A percentile compares a stretch with the other conserved stretches of the same genome.
These are phyloP conservation scores for Apistogramma diplotaenia DNA, from an alignment of 2,113 vertebrate genomes.

Conservation along the genomic window DNA sequence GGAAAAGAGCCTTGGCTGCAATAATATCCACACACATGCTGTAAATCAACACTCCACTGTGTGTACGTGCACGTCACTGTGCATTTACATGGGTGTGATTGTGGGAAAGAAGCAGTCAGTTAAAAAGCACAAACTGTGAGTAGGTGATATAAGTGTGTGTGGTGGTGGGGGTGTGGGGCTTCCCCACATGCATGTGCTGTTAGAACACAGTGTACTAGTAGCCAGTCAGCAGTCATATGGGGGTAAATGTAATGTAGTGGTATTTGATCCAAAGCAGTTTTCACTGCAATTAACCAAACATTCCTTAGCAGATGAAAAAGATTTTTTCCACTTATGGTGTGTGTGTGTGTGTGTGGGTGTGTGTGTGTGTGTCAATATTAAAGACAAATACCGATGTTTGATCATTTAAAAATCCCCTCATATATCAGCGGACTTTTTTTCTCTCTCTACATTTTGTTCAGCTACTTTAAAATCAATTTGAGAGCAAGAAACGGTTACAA, in stretches of 20 bases:
- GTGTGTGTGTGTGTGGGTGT: no score
- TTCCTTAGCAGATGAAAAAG: neutral
- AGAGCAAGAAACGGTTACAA: no score
- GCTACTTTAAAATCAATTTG: neutral
- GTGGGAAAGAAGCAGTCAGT: conserved; percentile 13
- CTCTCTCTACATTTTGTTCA: no score
- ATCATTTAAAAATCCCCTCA: neutral
- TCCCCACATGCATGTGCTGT: conserved; percentile 32
- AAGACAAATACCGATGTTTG: neutral
- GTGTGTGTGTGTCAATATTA: no score
- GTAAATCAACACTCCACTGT: conserved; percentile 51
- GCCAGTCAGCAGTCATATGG: conserved; percentile 3
- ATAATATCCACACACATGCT: conserved; percentile 67
- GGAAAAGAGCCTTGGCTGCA: conserved; percentile 68
- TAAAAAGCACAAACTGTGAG: neutral
- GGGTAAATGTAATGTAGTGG: neutral
- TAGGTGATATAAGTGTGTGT: conserved; percentile 1
- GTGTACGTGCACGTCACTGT: neutral
- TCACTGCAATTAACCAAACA: neutral
- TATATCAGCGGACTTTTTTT: fast-evolving
- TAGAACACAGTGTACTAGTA: conserved; percentile 59
- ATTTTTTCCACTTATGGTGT: fast-evolving
- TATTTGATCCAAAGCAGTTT: neutral
- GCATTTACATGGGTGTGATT: neutral
- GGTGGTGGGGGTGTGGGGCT: neutral